Conservation (phyloP, 2,113 vertebrate genomes). For the Brachirus orientalis region DNA sequence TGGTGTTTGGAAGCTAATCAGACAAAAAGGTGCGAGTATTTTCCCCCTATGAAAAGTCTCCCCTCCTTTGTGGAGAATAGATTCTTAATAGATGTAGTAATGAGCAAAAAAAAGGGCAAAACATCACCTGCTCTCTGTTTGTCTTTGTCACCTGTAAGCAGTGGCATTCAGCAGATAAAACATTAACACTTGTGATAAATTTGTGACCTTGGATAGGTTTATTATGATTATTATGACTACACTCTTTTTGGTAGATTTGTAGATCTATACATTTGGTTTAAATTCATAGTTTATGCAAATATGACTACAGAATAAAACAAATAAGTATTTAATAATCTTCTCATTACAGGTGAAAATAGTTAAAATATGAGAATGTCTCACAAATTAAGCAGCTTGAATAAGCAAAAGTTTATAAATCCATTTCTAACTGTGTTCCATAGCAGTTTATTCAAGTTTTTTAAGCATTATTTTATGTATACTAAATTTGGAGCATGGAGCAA, state of each 20-base stretch:
- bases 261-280: too few species aligned
- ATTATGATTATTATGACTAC: background rate
- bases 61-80: background rate
- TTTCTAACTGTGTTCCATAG: too few species aligned
- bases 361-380: too few species aligned
- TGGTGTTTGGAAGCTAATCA: constrained; percentile 32
- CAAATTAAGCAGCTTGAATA: too few species aligned
- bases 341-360: too few species aligned
- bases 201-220: background rate
- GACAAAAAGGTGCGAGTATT: constrained; percentile 20
- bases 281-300: too few species aligned
- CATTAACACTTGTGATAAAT: background rate
- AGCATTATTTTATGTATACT: too few species aligned
- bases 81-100: background rate
- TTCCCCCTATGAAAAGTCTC: constrained; percentile 39
- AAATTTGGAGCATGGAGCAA: background rate
- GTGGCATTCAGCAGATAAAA: background rate
- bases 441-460: too few species aligned
- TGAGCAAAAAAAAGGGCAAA: constrained; percentile 8
- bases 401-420: too few species aligned
- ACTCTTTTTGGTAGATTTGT: too few species aligned
- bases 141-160: background rate
- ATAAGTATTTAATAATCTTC: too few species aligned
- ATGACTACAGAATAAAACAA: too few species aligned
- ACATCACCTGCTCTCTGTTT: constrained; percentile 22